These are phyloP conservation scores for Heliconius eleuchia DNA, from an alignment of 1,140 invertebrate genomes.

Conservation along the genomic window DNA sequence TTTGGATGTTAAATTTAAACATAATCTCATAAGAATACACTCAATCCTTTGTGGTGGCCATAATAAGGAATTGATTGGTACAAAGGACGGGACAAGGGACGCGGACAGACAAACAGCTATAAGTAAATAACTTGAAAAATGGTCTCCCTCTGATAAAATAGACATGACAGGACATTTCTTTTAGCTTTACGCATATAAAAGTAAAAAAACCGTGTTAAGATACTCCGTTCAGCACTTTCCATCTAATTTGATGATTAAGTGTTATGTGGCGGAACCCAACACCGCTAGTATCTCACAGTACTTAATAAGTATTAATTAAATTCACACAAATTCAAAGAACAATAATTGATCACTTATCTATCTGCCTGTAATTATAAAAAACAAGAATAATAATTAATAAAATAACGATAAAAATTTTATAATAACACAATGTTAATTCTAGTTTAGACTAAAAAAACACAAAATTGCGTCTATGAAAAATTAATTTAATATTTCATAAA, in stretches of 20 bases:
- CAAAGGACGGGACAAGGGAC: slow-evolving; percentile 35
- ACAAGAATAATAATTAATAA: too few relatives aligned
- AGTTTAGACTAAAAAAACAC: not conserved
- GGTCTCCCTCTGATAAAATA: slow-evolving; percentile 10
- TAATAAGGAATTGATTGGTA: slow-evolving; percentile 38
- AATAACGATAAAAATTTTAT: not conserved
- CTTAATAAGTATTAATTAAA: not conserved
- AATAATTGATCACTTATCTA: not conserved
- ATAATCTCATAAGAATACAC: slow-evolving; percentile 4
- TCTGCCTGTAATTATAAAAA: too few relatives aligned
- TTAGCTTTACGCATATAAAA: not conserved
- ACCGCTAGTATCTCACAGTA: not conserved
- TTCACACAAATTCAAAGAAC: not conserved
- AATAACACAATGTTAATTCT: not conserved
- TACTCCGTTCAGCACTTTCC: not conserved
- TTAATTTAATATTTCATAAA: not conserved
- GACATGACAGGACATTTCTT: slow-evolving; percentile 15
- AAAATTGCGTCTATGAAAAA: not conserved
- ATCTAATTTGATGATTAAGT: not conserved
- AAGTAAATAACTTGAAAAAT: slow-evolving; percentile 37
- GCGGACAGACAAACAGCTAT: slow-evolving; percentile 35
- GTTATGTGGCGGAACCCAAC: not conserved
- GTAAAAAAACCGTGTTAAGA: not conserved
- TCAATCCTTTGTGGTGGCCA: slow-evolving; percentile 17
- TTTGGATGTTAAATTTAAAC: not conserved